A percentile compares a stretch with the other conserved stretches of the same genome.
phyloP scores from a whole-genome alignment of 2,113 vertebrate species.

The Cebus imitator region DNA sequence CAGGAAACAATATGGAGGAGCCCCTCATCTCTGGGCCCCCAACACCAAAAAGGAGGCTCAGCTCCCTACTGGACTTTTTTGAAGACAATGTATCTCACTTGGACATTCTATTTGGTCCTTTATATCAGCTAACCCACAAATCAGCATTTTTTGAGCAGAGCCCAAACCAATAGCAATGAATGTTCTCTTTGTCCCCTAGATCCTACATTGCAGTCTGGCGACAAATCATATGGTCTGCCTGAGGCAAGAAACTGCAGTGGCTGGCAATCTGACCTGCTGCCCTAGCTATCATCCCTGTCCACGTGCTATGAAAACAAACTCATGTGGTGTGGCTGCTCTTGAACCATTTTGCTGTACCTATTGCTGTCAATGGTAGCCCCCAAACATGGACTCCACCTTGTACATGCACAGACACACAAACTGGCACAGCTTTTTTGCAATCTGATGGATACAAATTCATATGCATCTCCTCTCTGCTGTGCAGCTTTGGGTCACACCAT shows the following conservation, averaged over 20 bases:
- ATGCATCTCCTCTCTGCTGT: background rate
- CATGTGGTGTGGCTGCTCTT: rapidly evolving
- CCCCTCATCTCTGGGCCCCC: background rate
- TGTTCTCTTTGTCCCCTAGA: constrained; percentile 13
- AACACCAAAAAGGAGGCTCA: background rate
- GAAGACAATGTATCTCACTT: background rate
- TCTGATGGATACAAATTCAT: background rate
- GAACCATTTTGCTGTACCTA: background rate
- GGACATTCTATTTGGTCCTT: background rate
- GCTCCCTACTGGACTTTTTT: background rate
- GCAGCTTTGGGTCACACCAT: background rate
- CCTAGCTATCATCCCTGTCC: background rate
- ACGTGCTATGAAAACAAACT: background rate
- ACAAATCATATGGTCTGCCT: background rate
- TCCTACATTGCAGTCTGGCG: background rate
- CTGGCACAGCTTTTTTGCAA: background rate
- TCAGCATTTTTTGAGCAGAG: constrained; percentile 33
- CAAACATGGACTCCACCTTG: background rate
- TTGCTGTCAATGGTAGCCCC: background rate
- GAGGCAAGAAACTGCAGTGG: constrained; percentile 21
- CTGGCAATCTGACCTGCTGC: background rate
- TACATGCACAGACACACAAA: background rate
- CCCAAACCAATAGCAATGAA: constrained; percentile 17
- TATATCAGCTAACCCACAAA: constrained; percentile 1
- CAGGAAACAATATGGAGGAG: background rate